Conservation (phyloP, 2,113 vertebrate genomes). For the Pseudorasbora parva region DNA sequence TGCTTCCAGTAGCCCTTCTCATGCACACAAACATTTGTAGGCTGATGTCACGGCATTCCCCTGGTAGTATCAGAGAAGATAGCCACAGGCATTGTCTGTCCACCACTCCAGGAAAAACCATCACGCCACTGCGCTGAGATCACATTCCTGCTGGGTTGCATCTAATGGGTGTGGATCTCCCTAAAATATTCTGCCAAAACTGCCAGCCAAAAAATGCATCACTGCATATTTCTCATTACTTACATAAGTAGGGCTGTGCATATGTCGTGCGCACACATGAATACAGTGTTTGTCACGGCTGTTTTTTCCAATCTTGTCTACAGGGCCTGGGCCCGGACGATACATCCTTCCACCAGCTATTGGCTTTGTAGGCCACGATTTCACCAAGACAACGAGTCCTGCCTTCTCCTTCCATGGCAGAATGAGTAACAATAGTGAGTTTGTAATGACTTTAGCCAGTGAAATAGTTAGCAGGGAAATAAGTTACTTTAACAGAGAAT, state of each 20-base stretch:
- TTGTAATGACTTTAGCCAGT: neutral
- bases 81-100: conserved; percentile 37
- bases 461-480: conserved; percentile 30
- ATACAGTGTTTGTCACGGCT: neutral
- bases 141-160: conserved; percentile 41
- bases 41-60: conserved; percentile 55
- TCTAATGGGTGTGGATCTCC: conserved; percentile 38
- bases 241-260: neutral
- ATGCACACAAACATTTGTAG: conserved; percentile 47
- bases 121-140: conserved; percentile 13
- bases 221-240: conserved; percentile 9
- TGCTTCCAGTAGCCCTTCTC: conserved; percentile 32
- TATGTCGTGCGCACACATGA: neutral
- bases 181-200: neutral
- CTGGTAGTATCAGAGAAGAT: conserved; percentile 36
- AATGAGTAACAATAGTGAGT: conserved; percentile 74
- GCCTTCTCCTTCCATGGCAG: conserved; percentile 79
- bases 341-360: conserved; percentile 80
- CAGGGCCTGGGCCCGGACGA: conserved; percentile 80
- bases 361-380: conserved; percentile 80
- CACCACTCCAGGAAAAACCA: conserved; percentile 21
- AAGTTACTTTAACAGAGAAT: neutral
- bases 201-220: conserved; percentile 27
- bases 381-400: conserved; percentile 75
- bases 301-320: conserved; percentile 15